These are phyloP conservation scores for Sceliomorpha sp. DNA, from an alignment of 2,888 invertebrate genomes.

Conservation along the genomic window DNA sequence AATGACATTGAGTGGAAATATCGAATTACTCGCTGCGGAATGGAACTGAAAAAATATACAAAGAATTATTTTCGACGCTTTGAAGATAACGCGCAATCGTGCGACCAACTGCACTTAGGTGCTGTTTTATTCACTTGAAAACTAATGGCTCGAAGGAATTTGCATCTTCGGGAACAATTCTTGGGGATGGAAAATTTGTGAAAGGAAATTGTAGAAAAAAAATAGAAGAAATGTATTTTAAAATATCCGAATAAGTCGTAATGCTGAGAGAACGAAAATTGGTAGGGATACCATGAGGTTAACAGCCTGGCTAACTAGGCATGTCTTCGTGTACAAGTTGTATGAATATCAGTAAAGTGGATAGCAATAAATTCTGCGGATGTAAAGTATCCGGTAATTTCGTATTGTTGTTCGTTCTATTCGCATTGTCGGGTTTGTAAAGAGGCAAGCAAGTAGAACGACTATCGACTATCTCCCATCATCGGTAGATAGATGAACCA, in stretches of 20 bases:
- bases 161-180: no score
- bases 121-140: no score
- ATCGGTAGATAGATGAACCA: constrained; percentile 61
- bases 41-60: no score
- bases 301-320: constrained; percentile 56
- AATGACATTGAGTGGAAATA: no score
- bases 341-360: constrained; percentile 57
- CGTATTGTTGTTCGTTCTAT: constrained; percentile 69
- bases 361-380: constrained; percentile 75
- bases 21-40: no score
- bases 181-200: no score
- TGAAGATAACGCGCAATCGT: no score
- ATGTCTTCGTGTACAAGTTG: constrained; percentile 56
- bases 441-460: constrained; percentile 73
- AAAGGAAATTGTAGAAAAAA: no score
- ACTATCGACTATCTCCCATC: constrained; percentile 59
- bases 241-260: constrained; percentile 45
- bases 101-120: no score
- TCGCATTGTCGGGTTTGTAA: constrained; percentile 63
- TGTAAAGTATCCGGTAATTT: constrained; percentile 78
- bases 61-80: no score
- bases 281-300: constrained; percentile 54
- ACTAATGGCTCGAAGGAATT: no score
- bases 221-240: no score
- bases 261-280: constrained; percentile 55